phyloP scores from a whole-genome alignment of 2,888 invertebrate species.

The Aleiodes alternator region DNA sequence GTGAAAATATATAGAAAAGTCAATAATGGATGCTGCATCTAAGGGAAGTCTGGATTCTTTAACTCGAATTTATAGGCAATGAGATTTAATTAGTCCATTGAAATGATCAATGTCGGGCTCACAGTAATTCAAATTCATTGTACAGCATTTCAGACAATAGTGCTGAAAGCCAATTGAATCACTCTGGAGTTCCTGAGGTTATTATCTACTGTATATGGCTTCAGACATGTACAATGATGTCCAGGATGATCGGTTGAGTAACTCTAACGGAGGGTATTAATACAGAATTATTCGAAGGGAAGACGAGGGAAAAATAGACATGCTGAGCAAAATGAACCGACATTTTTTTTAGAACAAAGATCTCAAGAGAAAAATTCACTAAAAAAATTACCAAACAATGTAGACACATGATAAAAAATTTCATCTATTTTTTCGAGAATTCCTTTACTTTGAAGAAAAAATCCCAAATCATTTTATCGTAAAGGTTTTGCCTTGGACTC shows the following conservation, averaged over 20 bases:
- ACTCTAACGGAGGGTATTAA: not conserved
- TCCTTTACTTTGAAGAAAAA: too few relatives aligned
- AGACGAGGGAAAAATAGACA: not conserved
- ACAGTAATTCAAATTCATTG: not conserved
- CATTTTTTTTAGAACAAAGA: too few relatives aligned
- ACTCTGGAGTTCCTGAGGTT: conserved; percentile 8
- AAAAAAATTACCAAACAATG: too few relatives aligned
- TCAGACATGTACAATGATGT: conserved; percentile 5
- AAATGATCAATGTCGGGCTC: not conserved
- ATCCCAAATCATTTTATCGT: too few relatives aligned
- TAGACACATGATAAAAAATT: too few relatives aligned
- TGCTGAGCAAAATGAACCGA: too few relatives aligned
- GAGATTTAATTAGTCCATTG: not conserved
- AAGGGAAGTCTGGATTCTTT: not conserved
- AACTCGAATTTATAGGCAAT: too few relatives aligned
- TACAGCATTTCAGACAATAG: conserved; percentile 12
- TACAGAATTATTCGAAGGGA: not conserved
- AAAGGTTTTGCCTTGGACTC: too few relatives aligned
- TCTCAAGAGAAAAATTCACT: too few relatives aligned
- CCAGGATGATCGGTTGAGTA: not conserved
- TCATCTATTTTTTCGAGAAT: too few relatives aligned
- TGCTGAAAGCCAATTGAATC: conserved; percentile 17
- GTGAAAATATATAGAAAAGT: conserved; percentile 43
- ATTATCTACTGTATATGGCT: not conserved
- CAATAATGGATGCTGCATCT: conserved; percentile 35